Conservation (phyloP, 2,113 vertebrate species). For the Otis tarda region DNA sequence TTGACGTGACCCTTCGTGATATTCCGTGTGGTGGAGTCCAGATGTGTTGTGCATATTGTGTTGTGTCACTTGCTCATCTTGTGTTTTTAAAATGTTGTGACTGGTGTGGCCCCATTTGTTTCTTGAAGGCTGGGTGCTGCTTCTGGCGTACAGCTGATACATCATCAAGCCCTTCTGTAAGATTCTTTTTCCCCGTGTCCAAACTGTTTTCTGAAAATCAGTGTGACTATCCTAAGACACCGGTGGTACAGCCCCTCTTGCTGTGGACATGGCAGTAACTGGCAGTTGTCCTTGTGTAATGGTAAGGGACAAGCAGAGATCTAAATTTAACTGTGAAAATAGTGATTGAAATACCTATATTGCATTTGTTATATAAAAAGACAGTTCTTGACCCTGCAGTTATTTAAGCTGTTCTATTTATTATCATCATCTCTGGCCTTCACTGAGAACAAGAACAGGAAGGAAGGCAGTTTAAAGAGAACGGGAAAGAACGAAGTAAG, state of each 20-base stretch:
- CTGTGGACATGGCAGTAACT: slow-evolving; percentile 41
- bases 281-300: not conserved
- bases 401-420: not conserved
- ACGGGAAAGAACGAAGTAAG: not conserved
- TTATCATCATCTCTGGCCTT: not conserved
- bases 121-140: not conserved
- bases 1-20: not conserved
- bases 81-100: not conserved
- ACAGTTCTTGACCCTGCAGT: not conserved
- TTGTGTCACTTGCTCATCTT: not conserved
- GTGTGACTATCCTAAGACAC: not conserved
- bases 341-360: not conserved
- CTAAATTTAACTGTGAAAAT: not conserved
- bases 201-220: not conserved
- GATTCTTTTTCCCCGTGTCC: not conserved
- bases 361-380: not conserved
- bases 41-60: accelerated
- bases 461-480: not conserved
- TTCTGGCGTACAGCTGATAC: accelerated
- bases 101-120: not conserved
- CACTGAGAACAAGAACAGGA: not conserved
- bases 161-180: not conserved
- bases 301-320: not conserved
- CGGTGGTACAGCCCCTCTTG: not conserved
- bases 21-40: accelerated